A percentile compares a stretch with the other conserved stretches of the same genome.
Conservation (phyloP, 2,888 invertebrate genomes). For the Pammene fasciana region DNA sequence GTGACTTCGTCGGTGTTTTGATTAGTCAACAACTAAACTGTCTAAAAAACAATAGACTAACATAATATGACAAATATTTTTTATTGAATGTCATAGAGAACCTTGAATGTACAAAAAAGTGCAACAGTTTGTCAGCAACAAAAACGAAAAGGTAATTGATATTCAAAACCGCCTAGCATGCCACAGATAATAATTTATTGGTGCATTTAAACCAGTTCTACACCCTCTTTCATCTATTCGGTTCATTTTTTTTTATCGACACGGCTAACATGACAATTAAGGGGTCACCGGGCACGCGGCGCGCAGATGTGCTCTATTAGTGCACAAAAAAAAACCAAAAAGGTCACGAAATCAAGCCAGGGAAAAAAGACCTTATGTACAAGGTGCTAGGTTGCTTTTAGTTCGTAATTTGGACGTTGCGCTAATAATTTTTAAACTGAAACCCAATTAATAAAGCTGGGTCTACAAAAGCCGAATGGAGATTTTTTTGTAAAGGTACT, state of each 20-base stretch:
- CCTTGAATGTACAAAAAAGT: neutral
- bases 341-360: neutral
- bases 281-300: conserved; percentile 64
- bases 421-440: neutral
- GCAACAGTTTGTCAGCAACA: neutral
- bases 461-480: conserved; percentile 28
- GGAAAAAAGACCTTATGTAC: neutral
- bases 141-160: conserved; percentile 1
- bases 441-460: conserved; percentile 36
- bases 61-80: too few species aligned
- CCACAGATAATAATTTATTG: conserved; percentile 33
- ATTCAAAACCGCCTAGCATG: conserved; percentile 16
- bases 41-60: too few species aligned
- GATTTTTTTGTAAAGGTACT: conserved; percentile 28
- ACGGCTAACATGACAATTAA: conserved; percentile 39
- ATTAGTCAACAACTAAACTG: too few species aligned
- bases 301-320: conserved; percentile 65
- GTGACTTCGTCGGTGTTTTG: too few species aligned
- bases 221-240: conserved; percentile 23
- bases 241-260: conserved; percentile 22
- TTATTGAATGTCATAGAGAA: too few species aligned
- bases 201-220: conserved; percentile 9
- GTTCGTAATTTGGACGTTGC: neutral
- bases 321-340: conserved; percentile 49
- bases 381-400: neutral